Evolutionary conservation across 2,797 vertebrate genomes (phyloP), one percentile per base, ranked within the genome.

Genomic region (Clarias pachynema): DNA sequence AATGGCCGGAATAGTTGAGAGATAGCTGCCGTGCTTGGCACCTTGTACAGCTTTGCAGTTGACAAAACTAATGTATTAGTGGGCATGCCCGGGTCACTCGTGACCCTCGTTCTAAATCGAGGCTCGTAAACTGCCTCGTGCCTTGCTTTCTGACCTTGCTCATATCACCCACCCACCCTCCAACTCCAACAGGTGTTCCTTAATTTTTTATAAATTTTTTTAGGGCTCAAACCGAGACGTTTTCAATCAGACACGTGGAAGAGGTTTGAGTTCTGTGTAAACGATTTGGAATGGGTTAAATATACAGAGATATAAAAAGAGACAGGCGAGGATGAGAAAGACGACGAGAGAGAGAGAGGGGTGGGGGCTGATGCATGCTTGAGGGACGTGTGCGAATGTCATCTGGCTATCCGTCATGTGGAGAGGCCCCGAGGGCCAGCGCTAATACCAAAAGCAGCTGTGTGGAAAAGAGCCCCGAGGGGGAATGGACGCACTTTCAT

Each of bases 401-500:
- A 94, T 94, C 94, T 93, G 89, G 91, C 89, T 90, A 93, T 95
- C 92, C 86, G 91, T 95, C 93, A 94, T 88, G 86, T 87, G 87
- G 68, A 79, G 79, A 91, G 91, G 87, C 90, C 87, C 87, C 29
- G 37, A 84, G 90, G 89, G 91, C 89, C 87, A 80, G 85, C 31
- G 88, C 87, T 95, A 93, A 95, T 95, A 92, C 92, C 87, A 88
- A 95, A 95, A 95, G 92, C 95, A 95, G 95, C 94, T 96, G 94
- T 90, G 84, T 85, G 91, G 86, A 92, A 90, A 89, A 89, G 89
- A 88, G 86, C 91, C 90, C 91, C 87, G 84, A 90, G 91, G 92
- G 91, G 89, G 74, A 72, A 89, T 82, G 56, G 86, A 65, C 87
- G 44, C 79, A 90, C 91, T 91, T 91, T 93, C 89, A 92, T 90